A percentile compares a stretch with the other conserved stretches of the same genome.
These are phyloP conservation scores for Lophochroa leadbeateri DNA, from an alignment of 2,113 vertebrate species.

Conservation along the genomic window DNA sequence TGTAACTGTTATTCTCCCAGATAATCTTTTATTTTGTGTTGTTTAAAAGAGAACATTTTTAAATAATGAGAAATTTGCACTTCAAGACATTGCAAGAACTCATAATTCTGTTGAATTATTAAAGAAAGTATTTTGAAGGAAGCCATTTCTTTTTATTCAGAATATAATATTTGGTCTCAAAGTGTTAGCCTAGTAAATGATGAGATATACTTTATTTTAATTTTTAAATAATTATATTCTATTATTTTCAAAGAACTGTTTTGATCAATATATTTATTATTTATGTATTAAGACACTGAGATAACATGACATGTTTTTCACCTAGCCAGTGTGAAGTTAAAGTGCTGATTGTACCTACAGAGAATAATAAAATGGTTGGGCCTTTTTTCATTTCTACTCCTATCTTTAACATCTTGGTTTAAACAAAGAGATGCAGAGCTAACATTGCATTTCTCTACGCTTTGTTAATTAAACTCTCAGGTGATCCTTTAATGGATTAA, in stretches of 20 bases:
- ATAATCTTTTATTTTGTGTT: not conserved
- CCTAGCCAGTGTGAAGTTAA: not conserved
- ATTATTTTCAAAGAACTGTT: constrained; percentile 8
- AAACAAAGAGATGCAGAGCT: not conserved
- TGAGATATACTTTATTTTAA: not conserved
- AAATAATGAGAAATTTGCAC: not conserved
- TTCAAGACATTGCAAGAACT: not conserved
- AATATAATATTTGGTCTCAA: not conserved
- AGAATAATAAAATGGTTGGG: not conserved
- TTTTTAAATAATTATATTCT: constrained; percentile 2
- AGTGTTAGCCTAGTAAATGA: constrained; percentile 16
- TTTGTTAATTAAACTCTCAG: not conserved
- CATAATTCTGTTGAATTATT: constrained; percentile 13
- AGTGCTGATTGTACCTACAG: not conserved
- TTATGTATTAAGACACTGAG: not conserved
- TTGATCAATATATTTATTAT: not conserved
- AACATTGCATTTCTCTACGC: not conserved
- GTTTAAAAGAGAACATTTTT: not conserved
- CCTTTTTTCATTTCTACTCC: not conserved
- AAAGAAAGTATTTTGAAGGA: not conserved
- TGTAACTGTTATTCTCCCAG: not conserved
- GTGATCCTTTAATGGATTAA: not conserved
- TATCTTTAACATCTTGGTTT: not conserved
- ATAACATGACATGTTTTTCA: not conserved
- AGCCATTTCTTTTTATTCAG: not conserved